phyloP scores from a whole-genome alignment of 2,797 vertebrate species.

The Zalophus californianus region DNA sequence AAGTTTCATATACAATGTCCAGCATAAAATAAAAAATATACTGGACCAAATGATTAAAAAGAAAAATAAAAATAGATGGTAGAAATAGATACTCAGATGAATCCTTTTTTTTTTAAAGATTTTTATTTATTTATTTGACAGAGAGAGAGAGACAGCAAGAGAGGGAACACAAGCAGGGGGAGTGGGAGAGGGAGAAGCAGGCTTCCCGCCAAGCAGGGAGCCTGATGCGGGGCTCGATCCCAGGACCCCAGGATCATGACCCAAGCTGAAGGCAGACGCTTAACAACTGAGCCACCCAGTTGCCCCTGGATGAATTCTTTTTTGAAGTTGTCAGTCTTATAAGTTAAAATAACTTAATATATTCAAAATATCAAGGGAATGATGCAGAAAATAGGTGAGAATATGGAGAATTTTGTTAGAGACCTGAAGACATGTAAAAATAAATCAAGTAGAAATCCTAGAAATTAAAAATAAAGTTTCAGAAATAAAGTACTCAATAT shows the following conservation, averaged over 20 bases:
- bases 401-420: neutral
- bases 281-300: no score
- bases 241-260: no score
- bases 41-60: neutral
- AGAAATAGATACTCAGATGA: neutral
- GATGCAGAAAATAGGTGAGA: neutral
- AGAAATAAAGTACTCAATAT: slow-evolving; percentile 1
- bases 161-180: no score
- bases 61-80: neutral
- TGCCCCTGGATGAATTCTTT: neutral
- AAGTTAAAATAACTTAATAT: slow-evolving; percentile 23
- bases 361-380: neutral
- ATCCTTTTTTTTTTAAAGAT: neutral
- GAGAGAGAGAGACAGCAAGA: no score
- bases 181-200: no score
- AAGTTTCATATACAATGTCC: neutral
- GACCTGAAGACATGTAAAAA: neutral
- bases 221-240: no score
- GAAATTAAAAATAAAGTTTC: neutral
- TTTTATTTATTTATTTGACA: no score
- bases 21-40: neutral
- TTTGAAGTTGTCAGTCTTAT: neutral
- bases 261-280: no score
- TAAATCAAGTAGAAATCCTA: neutral
- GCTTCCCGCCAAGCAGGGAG: no score